These are phyloP conservation scores for Eulithis prunata DNA, from an alignment of 2,888 invertebrate genomes.

Conservation along the genomic window DNA sequence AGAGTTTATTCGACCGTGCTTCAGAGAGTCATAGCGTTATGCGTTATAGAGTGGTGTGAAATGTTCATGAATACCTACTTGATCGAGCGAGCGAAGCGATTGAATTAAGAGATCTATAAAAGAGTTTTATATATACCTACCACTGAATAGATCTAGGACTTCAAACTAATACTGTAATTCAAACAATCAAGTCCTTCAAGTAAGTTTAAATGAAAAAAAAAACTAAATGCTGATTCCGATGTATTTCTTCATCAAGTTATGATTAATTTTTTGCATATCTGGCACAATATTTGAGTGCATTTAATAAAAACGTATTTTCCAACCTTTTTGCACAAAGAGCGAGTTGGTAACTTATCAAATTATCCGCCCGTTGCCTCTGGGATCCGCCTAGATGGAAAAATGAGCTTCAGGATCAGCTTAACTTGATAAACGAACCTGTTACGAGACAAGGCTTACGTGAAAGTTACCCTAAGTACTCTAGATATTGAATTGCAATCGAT, in stretches of 20 bases:
- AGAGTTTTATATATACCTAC: no score
- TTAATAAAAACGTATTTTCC: conserved; percentile 6
- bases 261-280: background rate
- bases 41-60: no score
- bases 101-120: no score
- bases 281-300: background rate
- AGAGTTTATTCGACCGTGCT: background rate
- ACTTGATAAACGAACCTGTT: conserved; percentile 23
- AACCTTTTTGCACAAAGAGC: conserved; percentile 11
- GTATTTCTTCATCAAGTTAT: background rate
- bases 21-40: no score
- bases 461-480: conserved; percentile 1
- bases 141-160: no score
- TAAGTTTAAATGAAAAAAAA: no score
- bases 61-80: no score
- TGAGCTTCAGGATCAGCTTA: conserved; percentile 6
- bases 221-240: no score
- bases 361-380: conserved; percentile 8
- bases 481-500: conserved; percentile 5
- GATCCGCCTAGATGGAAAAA: conserved; percentile 11
- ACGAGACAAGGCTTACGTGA: conserved; percentile 11
- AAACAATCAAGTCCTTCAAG: no score
- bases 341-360: conserved; percentile 11
- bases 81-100: no score
- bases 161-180: no score